These are phyloP conservation scores for Ameiurus melas DNA, from an alignment of 2,113 vertebrate genomes.

Conservation along the genomic window DNA sequence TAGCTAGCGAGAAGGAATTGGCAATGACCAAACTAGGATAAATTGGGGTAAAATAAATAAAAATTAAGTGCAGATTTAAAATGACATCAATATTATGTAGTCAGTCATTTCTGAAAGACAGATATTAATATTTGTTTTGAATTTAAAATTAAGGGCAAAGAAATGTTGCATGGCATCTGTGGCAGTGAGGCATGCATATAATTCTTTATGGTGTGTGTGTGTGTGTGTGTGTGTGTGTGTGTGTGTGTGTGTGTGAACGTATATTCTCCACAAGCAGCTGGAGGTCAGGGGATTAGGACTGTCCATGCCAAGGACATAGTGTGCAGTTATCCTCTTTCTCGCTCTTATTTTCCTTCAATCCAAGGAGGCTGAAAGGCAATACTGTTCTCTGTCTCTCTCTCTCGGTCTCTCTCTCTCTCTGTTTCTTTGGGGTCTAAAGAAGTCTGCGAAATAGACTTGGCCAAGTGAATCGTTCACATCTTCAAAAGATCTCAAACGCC, in stretches of 20 bases:
- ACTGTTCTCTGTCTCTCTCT: constrained; percentile 59
- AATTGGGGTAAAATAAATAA: too few species aligned
- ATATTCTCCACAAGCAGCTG: constrained; percentile 52
- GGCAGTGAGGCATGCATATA: neutral
- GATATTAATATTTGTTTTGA: neutral
- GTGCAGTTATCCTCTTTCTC: constrained; percentile 59
- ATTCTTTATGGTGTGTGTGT: neutral
- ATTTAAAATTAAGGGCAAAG: neutral
- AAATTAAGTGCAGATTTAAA: neutral
- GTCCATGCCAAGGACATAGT: constrained; percentile 63
- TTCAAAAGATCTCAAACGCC: constrained; percentile 61
- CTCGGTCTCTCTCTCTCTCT: neutral
- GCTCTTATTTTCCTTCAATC: constrained; percentile 34
- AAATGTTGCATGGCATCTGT: neutral
- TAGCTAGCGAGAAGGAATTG: neutral
- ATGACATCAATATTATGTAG: neutral
- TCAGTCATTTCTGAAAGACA: too few species aligned
- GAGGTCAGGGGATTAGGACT: constrained; percentile 48
- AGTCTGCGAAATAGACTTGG: constrained; percentile 42
- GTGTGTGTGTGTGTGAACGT: constrained; percentile 5
- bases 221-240: neutral
- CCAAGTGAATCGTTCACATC: constrained; percentile 48
- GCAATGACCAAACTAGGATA: neutral
- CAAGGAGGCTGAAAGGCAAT: constrained; percentile 63
- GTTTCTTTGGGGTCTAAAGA: neutral